Evolutionary conservation across 2,888 invertebrate species (phyloP).

Genomic region (Drosophila siamana): DNA sequence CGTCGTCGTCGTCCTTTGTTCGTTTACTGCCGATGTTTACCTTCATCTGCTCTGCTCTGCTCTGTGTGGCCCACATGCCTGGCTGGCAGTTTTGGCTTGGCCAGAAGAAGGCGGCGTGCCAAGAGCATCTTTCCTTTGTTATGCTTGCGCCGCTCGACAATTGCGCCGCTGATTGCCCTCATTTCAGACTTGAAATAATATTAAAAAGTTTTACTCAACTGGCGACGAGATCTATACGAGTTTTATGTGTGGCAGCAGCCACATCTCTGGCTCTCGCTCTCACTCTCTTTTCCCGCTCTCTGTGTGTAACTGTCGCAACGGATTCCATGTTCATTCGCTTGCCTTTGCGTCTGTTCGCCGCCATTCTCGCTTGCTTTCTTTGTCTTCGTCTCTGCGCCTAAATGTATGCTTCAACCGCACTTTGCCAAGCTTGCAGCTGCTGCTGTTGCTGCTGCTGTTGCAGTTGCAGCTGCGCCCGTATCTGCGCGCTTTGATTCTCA

Average conservation of each 20-base stretch:
- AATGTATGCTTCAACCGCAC: constrained; percentile 59
- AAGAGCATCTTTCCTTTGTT: constrained; percentile 67
- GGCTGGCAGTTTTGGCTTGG: constrained; percentile 23
- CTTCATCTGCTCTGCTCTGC: constrained; percentile 3
- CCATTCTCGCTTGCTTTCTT: constrained; percentile 32
- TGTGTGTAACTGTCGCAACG: constrained; percentile 31
- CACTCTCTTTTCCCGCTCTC: constrained; percentile 1
- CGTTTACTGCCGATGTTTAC: constrained; percentile 44
- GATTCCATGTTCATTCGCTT: constrained; percentile 57
- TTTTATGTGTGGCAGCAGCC: constrained; percentile 13
- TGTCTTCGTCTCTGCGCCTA: constrained; percentile 35
- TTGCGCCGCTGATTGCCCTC: constrained; percentile 83
- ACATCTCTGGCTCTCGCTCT: constrained; percentile 19
- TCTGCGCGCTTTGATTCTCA: constrained; percentile 66
- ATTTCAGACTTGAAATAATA: constrained; percentile 82
- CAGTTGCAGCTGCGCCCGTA: constrained; percentile 49
- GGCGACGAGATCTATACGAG: constrained; percentile 35
- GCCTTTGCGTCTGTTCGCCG: constrained; percentile 43
- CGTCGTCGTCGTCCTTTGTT: constrained; percentile 64
- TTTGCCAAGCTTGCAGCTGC: constrained; percentile 37
- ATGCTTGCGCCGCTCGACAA: constrained; percentile 78
- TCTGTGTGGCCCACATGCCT: constrained; percentile 24
- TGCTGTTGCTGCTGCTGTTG: constrained; percentile 20
- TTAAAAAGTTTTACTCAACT: constrained; percentile 80
- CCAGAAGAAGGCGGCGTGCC: constrained; percentile 32